phyloP scores from a whole-genome alignment of 2,113 vertebrate species.

The Petrocephalus zakoni region DNA sequence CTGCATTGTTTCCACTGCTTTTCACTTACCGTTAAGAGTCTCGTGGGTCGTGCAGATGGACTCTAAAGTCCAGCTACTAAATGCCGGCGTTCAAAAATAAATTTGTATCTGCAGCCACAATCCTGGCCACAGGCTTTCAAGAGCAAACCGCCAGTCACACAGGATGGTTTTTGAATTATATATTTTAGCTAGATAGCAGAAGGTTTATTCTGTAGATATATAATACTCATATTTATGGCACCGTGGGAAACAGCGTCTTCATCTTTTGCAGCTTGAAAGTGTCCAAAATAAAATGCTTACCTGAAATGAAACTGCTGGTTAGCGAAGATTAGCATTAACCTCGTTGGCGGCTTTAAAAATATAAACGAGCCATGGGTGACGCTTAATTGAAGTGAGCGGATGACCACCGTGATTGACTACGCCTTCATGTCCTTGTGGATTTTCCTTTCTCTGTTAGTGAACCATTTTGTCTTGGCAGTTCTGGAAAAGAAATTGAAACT shows the following conservation, averaged over 20 bases:
- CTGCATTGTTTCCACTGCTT: conserved; percentile 30
- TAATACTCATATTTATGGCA: neutral
- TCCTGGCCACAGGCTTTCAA: conserved; percentile 18
- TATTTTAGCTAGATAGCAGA: neutral
- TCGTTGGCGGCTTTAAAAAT: neutral
- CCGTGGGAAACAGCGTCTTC: neutral
- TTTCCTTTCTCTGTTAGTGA: neutral
- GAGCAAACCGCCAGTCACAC: conserved; percentile 19
- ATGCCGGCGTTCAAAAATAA: conserved; percentile 31
- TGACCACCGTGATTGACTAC: neutral
- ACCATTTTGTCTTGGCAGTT: conserved; percentile 35
- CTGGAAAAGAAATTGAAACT: conserved; percentile 37
- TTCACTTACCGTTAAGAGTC: neutral
- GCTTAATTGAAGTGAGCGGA: neutral
- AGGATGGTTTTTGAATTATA: conserved; percentile 18
- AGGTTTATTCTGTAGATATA: conserved; percentile 20
- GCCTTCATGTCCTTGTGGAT: too few relatives aligned
- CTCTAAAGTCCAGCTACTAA: conserved; percentile 32
- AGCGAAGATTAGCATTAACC: neutral
- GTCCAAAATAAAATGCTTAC: neutral
- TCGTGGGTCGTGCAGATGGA: conserved; percentile 28
- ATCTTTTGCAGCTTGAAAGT: conserved; percentile 20
- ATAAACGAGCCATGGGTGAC: neutral
- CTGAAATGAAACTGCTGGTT: neutral
- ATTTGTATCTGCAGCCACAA: conserved; percentile 21